Base-by-base conservation (phyloP, 2,113 vertebrate species). In the Saccopteryx leptura region DNA sequence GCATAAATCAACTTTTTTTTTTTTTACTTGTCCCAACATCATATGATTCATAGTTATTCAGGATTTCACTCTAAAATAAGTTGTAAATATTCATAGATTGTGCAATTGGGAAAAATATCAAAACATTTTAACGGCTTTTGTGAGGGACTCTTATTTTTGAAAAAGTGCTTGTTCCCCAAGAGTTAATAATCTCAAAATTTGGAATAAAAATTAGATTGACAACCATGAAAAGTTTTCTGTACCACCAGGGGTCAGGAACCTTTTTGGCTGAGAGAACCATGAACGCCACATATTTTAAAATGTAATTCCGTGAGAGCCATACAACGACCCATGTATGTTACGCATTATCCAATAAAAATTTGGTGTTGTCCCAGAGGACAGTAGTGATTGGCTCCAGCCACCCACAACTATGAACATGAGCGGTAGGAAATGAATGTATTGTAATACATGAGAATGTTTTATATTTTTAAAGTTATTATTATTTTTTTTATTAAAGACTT, bases 1-100 rank as follows among this genome's bases (percentile, higher is more conserved):
- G 10, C 39, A 75, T 79, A 69, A 96, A 92, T 85, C 66, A 96
- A 94, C 33, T 58, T 93, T 39, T 39, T 39, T 39, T 39, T 39
- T 39, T 39, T 23, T 54, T 96, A 79, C 31, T 92, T 90, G 95
- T 82, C 14, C 33, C 13, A 72, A 88, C 10, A 93, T 50, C 19
- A 52, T 63, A 88, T 93, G n/a, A 89, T 85, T 96, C 48, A 95
- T 91, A 97, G 92, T 93, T 92, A 95, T 88, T 96, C 90, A 96
- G 5, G 17, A 82, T 94, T 9, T 28, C 54, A 95, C 86, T 14
- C 39, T 92, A 91, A 83, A 93, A 56, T 58, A 93, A 54, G 15
- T 95, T 95, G 93, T 92, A 95, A 93, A 86, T 81, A 92, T 3
- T 18, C 63, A 31, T 95, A 33, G 17, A 85, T 71, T 97, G 2